Conservation (phyloP, 2,113 vertebrate species). For the Hemiprocne comata region DNA sequence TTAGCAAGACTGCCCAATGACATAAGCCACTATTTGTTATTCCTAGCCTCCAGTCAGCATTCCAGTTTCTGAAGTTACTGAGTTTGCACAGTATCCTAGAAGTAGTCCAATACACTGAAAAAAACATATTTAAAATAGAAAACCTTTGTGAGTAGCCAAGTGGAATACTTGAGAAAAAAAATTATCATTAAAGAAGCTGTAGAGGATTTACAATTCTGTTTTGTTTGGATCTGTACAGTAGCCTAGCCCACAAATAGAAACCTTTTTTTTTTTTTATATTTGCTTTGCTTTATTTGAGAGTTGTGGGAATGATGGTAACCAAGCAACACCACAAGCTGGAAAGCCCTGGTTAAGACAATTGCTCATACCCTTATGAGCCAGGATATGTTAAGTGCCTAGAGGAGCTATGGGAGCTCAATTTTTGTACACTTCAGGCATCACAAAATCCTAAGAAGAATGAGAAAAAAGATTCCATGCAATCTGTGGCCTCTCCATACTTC, state of each 20-base stretch:
- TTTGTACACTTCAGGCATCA: neutral
- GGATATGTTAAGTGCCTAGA: neutral
- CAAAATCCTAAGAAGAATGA: neutral
- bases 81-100: neutral
- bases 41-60: neutral
- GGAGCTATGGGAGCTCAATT: neutral
- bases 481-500: neutral
- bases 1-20: neutral
- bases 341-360: constrained; percentile 57
- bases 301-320: constrained; percentile 57
- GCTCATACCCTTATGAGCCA: constrained; percentile 45
- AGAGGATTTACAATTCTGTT: constrained; percentile 21
- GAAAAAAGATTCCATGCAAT: constrained; percentile 16
- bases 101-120: neutral
- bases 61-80: neutral
- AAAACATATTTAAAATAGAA: neutral
- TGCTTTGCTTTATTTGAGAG: constrained; percentile 49
- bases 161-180: neutral
- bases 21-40: neutral
- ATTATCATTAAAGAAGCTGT: neutral
- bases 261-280: neutral
- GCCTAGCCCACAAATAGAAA: constrained; percentile 7
- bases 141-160: neutral
- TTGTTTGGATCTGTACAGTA: constrained; percentile 26
- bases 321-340: constrained; percentile 61